Evolutionary conservation across 2,888 invertebrate genomes (phyloP), one percentile per base, ranked within the genome.

Genomic region (Nomada lathburiana): DNA sequence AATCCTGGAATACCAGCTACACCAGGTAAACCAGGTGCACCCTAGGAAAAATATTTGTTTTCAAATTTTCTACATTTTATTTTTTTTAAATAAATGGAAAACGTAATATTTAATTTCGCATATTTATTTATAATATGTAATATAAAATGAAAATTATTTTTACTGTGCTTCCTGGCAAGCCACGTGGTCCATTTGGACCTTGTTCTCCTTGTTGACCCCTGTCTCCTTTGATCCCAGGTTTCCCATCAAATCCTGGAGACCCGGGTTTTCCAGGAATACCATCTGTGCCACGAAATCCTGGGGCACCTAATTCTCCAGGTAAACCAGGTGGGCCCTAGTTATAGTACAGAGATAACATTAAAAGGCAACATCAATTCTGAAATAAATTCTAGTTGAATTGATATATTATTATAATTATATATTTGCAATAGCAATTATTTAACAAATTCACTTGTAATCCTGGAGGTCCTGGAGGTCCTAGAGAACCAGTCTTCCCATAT

Each of bases 401-500:
- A 64, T 64, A 55, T 55, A 2, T n/a, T 47, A 36, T 36, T 36
- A 7, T 36, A 36, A 36, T 36, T 36, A 36, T 36, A 74, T 20
- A 10, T 23, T 23, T 23, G 11, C 26, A 62, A 62, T 18, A 60
- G 10, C n/a, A 44, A 2, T 44, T 44, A 18, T 44, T n/a, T 18
- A 44, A 57, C 42, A 63, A 29, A 18, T 63, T 55, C 72, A 85
- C 87, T 20, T 76, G 82, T 7, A 18, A 23, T 36, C 85, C 87
- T 44, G 80, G 96, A 89, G 94, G 95, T 44, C 85, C 87, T 53
- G 76, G 96, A 90, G 94, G 95, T 60, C 96, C 96, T 52, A 95
- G 94, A 50, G 95, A 91, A 44, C 97, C 97, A 83, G 96, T 95
- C 0, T 95, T 94, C 5, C 97, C 97, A 13, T 96, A 95, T n/a